phyloP scores from a whole-genome alignment of 2,888 invertebrate species.

The Epinotia bilunana region DNA sequence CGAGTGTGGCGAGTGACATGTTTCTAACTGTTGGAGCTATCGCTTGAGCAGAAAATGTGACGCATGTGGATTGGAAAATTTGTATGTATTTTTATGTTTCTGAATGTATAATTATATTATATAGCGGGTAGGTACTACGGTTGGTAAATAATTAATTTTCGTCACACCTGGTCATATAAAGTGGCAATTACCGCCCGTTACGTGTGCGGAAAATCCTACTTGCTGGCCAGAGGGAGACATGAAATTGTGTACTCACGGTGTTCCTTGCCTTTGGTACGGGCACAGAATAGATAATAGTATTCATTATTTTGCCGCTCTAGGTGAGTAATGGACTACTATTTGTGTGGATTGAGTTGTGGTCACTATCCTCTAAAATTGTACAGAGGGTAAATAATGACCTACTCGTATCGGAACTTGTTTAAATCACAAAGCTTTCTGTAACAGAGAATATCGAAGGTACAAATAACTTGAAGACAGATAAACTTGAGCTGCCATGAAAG shows the following conservation, averaged over 20 bases:
- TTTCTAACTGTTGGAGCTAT: constrained; percentile 7
- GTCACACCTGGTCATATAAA: background rate
- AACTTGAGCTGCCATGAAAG: background rate
- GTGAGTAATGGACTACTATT: background rate
- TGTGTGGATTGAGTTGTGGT: background rate
- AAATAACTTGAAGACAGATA: background rate
- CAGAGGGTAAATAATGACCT: background rate
- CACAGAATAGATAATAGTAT: too few relatives aligned
- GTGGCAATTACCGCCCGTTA: too few relatives aligned
- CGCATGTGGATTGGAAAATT: constrained; percentile 18
- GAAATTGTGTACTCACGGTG: too few relatives aligned
- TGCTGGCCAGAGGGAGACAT: too few relatives aligned
- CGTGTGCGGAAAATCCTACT: too few relatives aligned
- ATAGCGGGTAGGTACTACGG: background rate
- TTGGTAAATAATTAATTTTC: background rate
- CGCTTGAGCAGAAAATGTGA: constrained; percentile 37
- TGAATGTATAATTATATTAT: background rate
- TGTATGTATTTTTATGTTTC: background rate
- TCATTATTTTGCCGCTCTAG: too few relatives aligned
- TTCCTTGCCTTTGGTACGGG: too few relatives aligned
- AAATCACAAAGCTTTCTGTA: background rate
- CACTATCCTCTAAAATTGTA: background rate
- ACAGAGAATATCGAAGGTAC: too few relatives aligned
- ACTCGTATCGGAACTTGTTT: background rate
- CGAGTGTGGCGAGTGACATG: constrained; percentile 37